Percentiles rank a stretch among this genome's conserved stretches.
These are phyloP conservation scores for Gymnothorax reevesii DNA, from an alignment of 2,797 vertebrate genomes.

Conservation along the genomic window DNA sequence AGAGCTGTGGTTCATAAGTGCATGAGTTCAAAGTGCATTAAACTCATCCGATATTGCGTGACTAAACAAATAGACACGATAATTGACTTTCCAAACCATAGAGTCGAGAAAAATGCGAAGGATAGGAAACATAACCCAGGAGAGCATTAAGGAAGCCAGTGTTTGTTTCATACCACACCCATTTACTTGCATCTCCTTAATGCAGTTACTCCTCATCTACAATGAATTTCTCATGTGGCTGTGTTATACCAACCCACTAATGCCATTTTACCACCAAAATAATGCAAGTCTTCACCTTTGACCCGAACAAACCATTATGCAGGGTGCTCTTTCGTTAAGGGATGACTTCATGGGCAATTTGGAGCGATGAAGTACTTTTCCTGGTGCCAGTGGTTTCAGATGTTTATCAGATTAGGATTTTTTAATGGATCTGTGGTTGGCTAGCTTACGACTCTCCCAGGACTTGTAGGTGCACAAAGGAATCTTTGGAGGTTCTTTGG, in stretches of 20 bases:
- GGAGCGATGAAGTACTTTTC: slow-evolving; percentile 48
- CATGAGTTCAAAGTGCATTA: slow-evolving; percentile 23
- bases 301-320: slow-evolving; percentile 55
- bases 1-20: slow-evolving; percentile 28
- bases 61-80: slow-evolving; percentile 26
- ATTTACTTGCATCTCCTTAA: slow-evolving; percentile 57
- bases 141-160: slow-evolving; percentile 59
- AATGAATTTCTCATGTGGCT: slow-evolving; percentile 39
- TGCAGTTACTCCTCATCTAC: slow-evolving; percentile 60
- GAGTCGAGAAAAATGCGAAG: slow-evolving; percentile 50
- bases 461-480: slow-evolving; percentile 40
- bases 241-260: slow-evolving; percentile 60
- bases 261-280: slow-evolving; percentile 51
- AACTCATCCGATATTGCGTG: neutral
- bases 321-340: slow-evolving; percentile 48
- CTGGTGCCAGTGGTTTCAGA: slow-evolving; percentile 60
- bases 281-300: slow-evolving; percentile 65
- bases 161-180: slow-evolving; percentile 64
- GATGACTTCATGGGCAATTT: slow-evolving; percentile 47
- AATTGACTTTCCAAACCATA: slow-evolving; percentile 61
- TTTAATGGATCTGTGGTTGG: slow-evolving; percentile 57
- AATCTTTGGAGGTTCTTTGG: slow-evolving; percentile 54
- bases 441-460: slow-evolving; percentile 47
- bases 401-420: slow-evolving; percentile 54
- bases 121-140: slow-evolving; percentile 45